phyloP scores from a whole-genome alignment of 2,113 vertebrate species.

The Alaudala cheleensis region DNA sequence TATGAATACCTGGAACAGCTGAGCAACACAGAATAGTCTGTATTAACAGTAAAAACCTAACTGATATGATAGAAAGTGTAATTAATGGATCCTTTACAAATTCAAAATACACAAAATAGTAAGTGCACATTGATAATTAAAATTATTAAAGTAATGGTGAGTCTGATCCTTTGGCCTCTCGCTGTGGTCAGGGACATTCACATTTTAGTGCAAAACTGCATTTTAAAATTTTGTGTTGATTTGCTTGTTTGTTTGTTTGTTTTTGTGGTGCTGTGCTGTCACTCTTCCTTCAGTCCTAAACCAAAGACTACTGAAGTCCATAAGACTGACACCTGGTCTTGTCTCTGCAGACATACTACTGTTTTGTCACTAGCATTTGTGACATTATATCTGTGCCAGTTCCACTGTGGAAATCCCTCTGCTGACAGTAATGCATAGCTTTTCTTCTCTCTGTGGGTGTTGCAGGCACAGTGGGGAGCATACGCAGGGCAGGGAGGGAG shows the following conservation, averaged over 20 bases:
- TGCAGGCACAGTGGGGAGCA: not conserved
- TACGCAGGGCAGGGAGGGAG: not conserved
- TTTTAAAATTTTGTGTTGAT: not conserved
- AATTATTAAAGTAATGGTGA: not conserved
- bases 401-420: not conserved
- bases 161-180: not conserved
- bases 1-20: not conserved
- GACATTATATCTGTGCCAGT: not conserved
- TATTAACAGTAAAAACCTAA: not conserved
- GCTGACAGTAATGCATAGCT: not conserved
- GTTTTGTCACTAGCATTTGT: not conserved
- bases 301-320: not conserved
- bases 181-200: not conserved
- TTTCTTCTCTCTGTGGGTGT: not conserved
- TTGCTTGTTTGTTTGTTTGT: not conserved
- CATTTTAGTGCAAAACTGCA: not conserved
- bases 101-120: not conserved
- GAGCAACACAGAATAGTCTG: not conserved
- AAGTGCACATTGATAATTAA: not conserved
- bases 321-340: not conserved
- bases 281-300: not conserved
- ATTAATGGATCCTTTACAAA: not conserved
- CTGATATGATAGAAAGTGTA: not conserved
- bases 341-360: not conserved
- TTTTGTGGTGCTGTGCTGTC: not conserved